Evolutionary conservation across 2,888 invertebrate species (phyloP).

Genomic region (Tipula lateralis): DNA sequence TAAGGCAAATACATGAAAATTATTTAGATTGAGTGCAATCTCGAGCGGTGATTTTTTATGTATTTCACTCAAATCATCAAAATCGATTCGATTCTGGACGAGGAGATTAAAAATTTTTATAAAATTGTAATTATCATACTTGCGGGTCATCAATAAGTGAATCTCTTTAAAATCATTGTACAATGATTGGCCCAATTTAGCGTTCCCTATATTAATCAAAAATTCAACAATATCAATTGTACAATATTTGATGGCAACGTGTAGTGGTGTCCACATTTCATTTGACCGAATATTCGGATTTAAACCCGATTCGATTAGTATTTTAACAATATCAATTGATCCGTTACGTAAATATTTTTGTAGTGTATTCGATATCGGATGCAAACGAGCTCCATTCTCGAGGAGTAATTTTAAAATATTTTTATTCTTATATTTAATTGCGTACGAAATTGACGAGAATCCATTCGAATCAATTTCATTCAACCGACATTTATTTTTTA

Average conservation of each 20-base stretch:
- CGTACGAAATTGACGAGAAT: slow-evolving; percentile 56
- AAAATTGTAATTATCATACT: slow-evolving; percentile 31
- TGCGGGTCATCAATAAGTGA: slow-evolving; percentile 26
- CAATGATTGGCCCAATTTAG: not conserved
- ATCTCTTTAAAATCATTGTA: slow-evolving; percentile 29
- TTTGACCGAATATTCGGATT: slow-evolving; percentile 41
- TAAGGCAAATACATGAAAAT: slow-evolving; percentile 25
- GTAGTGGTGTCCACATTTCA: slow-evolving; percentile 62
- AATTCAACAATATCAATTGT: slow-evolving; percentile 55
- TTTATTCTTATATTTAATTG: slow-evolving; percentile 59
- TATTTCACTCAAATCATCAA: slow-evolving; percentile 25
- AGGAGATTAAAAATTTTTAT: slow-evolving; percentile 30
- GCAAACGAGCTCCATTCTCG: slow-evolving; percentile 62
- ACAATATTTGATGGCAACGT: slow-evolving; percentile 65
- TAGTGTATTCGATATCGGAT: slow-evolving; percentile 39
- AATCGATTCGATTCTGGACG: not conserved
- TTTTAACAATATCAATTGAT: slow-evolving; percentile 49
- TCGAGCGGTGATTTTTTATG: slow-evolving; percentile 27
- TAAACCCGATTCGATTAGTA: slow-evolving; percentile 42
- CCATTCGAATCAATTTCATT: slow-evolving; percentile 19
- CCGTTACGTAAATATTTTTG: slow-evolving; percentile 54
- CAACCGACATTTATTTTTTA: slow-evolving; percentile 13
- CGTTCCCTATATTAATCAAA: slow-evolving; percentile 54
- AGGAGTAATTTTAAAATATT: slow-evolving; percentile 55
- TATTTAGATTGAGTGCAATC: slow-evolving; percentile 12